Evolutionary conservation across 2,113 vertebrate species (phyloP), one percentile per base, ranked within the genome.

Genomic region (Podarcis cretensis): DNA sequence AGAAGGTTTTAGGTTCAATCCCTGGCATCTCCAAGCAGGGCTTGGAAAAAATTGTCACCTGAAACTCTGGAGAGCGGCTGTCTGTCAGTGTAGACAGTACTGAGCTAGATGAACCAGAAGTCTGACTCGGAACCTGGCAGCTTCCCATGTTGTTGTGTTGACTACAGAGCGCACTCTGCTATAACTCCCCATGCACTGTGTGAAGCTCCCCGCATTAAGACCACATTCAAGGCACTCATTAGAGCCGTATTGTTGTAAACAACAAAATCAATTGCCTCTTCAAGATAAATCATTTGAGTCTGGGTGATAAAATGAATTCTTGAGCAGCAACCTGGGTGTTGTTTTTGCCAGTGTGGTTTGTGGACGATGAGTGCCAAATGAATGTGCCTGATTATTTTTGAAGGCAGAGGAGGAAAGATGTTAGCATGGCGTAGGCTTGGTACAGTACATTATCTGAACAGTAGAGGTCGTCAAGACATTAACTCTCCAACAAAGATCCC

Each of bases 401-500:
- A 27, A n/a, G 12, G 4, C 6, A 12, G 40, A 37, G 87, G 32
- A 71, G 59, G 63, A 78, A 25, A 0, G 2, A 0, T 12, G 1
- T 1, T 5, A 21, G 82, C 32, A 1, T 2, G 6, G 0, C 0
- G 0, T 2, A 57, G 0, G 0, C 3, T 18, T 59, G 84, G 2
- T 65, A 21, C 92, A 87, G 76, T 89, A 87, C 95, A 0, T 84
- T 16, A 78, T 93, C 83, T 87, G 84, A 93, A 94, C 97, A 96
- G 93, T 89, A 97, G 97, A 96, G 97, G 97, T 95, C 97, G 95
- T 96, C 96, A 88, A 96, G 91, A 89, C 89, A 93, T 83, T 48
- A 95, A 94, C 77, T 93, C 37, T 96, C 93, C 83, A 1, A 54
- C 18, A 2, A 2, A 80, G 74, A 78, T 8, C 21, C 30, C 54